Evolutionary conservation across 2,113 vertebrate genomes (phyloP), one percentile per base, ranked within the genome.

Genomic region (Abramis brama): DNA sequence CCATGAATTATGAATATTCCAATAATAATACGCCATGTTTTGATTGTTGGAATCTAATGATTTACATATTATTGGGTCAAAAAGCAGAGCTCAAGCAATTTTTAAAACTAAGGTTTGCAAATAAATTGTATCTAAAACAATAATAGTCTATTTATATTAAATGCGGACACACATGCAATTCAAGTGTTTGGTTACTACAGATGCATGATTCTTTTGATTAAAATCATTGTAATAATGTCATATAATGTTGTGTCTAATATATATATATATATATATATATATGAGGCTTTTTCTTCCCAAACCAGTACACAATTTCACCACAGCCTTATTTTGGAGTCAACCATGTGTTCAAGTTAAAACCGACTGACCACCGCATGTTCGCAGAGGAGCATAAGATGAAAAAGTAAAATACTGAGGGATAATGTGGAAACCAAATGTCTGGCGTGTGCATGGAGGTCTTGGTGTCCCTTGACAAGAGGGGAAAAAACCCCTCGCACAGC

Each of bases 391-490:
- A 36, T 13, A 45, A 9, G 25, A 82, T 1, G 19, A 33, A 52
- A 8, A 52, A 70, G 21, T 23, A 10, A 55, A 52, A 70, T n/a
- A 23, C 15, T 47, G 25, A 82, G 15, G 47, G 62, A 70, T 11
- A 55, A 64, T 11, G 11, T 70, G 25, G 45, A 82, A 70, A 50
- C 47, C 75, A 30, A 77, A 30, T 55, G 80, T 70, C 80, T 68
- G 59, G 57, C n/a, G 5, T 27, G 59, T 15, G 64, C 43, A 66
- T 66, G 59, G 79, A 82, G 62, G 43, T 82, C 43, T 68, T 68
- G 60, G 6, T 52, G 79, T 82, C 79, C 62, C 79, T 45, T 47
- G 79, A 82, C 80, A 81, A 86, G 70, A 25, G 64, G 30, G 15
- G 27, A 36, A 36, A 70, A 57, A 75, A 77, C 5, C 55, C 60